A percentile compares a stretch with the other conserved stretches of the same genome.
These are phyloP conservation scores for Chromoteleia sp. DNA, from an alignment of 2,888 invertebrate genomes.

Conservation along the genomic window DNA sequence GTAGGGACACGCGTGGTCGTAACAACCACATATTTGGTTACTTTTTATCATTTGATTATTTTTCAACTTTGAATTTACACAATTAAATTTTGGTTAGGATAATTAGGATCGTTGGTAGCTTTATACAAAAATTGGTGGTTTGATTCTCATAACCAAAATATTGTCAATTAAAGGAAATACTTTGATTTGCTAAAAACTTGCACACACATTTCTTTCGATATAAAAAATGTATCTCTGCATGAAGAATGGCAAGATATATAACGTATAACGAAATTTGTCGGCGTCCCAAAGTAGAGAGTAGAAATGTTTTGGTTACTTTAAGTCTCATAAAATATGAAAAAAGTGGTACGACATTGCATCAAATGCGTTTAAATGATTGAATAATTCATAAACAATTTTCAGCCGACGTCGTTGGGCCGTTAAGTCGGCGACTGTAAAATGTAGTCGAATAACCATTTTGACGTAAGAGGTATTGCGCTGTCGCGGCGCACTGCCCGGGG, in stretches of 20 bases:
- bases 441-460: not conserved
- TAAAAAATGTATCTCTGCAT: too few relatives aligned
- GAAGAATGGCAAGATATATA: not conserved
- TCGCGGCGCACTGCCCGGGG: not conserved
- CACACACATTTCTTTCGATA: too few relatives aligned
- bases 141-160: too few relatives aligned
- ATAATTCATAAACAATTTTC: conserved; percentile 29
- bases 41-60: too few relatives aligned
- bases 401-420: not conserved
- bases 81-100: too few relatives aligned
- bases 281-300: not conserved
- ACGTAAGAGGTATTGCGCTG: not conserved
- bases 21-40: too few relatives aligned
- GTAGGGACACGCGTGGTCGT: too few relatives aligned
- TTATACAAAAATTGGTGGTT: too few relatives aligned
- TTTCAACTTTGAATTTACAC: too few relatives aligned
- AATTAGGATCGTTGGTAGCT: too few relatives aligned
- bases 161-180: too few relatives aligned
- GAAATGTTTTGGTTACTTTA: not conserved
- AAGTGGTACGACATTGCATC: not conserved
- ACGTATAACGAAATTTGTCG: conserved; percentile 7
- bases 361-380: conserved; percentile 18
- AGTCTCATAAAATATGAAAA: conserved; percentile 6
- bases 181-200: too few relatives aligned
- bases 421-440: not conserved